These are phyloP conservation scores for Sebastes nivosus DNA, from an alignment of 2,797 vertebrate species.

Conservation along the genomic window DNA sequence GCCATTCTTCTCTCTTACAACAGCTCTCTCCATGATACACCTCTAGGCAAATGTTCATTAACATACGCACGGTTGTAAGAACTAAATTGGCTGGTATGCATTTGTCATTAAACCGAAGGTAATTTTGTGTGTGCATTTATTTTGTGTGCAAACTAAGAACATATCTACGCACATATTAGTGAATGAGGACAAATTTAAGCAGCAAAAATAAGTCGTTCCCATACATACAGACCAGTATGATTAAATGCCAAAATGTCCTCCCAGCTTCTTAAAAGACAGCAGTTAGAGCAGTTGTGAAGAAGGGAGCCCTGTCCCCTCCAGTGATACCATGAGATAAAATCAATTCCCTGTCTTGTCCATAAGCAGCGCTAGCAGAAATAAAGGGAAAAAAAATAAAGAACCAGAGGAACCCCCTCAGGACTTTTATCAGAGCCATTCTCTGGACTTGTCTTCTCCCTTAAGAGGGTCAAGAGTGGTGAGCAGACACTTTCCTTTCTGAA, in stretches of 20 bases:
- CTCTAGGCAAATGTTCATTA: background rate
- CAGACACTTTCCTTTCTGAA: slow-evolving; percentile 54
- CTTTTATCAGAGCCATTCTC: slow-evolving; percentile 44
- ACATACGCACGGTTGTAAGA: background rate
- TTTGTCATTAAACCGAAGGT: background rate
- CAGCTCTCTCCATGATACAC: too few species aligned
- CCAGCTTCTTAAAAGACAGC: background rate
- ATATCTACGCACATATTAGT: background rate
- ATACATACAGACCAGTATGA: too few species aligned
- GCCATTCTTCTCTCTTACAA: too few species aligned
- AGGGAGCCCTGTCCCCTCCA: slow-evolving; percentile 5
- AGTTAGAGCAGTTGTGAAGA: background rate
- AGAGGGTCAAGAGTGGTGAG: slow-evolving; percentile 65
- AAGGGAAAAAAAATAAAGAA: slow-evolving; percentile 14
- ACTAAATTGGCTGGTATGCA: background rate
- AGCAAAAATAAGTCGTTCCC: background rate
- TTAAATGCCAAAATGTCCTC: background rate
- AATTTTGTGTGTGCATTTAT: background rate
- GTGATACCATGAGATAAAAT: slow-evolving; percentile 38
- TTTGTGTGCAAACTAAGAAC: background rate
- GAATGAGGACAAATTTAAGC: background rate
- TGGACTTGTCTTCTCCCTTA: slow-evolving; percentile 39
- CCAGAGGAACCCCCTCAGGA: slow-evolving; percentile 23
- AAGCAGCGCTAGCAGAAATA: slow-evolving; percentile 6
- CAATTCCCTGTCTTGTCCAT: slow-evolving; percentile 18